Evolutionary conservation across 2,888 invertebrate genomes (phyloP).

Genomic region (Nomada lathburiana): DNA sequence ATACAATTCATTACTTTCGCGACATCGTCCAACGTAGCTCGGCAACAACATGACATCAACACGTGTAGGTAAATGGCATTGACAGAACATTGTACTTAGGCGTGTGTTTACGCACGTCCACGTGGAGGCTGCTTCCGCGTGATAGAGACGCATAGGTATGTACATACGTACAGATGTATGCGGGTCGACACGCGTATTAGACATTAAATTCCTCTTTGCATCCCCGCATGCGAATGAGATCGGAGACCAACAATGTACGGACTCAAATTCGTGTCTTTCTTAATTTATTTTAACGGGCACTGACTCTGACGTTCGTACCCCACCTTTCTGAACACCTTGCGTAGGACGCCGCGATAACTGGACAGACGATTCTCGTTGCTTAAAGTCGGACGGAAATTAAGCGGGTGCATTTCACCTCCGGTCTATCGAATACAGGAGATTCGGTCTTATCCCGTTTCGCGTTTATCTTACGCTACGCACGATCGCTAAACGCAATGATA

Average conservation of each 20-base stretch:
- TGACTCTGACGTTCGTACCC: too few species aligned
- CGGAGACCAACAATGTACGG: too few species aligned
- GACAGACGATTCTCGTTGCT: constrained; percentile 44
- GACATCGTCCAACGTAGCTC: neutral
- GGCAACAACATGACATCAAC: constrained; percentile 24
- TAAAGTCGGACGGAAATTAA: constrained; percentile 61
- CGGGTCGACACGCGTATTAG: constrained; percentile 34
- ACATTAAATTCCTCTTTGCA: neutral
- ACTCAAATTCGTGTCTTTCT: too few species aligned
- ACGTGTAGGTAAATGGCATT: constrained; percentile 30
- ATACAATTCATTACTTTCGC: neutral
- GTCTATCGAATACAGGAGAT: constrained; percentile 28
- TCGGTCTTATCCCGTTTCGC: constrained; percentile 50
- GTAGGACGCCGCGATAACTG: constrained; percentile 33
- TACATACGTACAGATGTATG: constrained; percentile 7
- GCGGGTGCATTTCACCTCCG: constrained; percentile 37
- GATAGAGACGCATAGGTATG: constrained; percentile 9
- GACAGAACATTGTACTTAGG: constrained; percentile 25
- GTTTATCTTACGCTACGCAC: constrained; percentile 31
- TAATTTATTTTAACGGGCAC: too few species aligned
- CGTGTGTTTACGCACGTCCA: constrained; percentile 32
- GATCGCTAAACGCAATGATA: constrained; percentile 36
- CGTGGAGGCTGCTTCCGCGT: constrained; percentile 3
- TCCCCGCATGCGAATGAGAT: too few species aligned
- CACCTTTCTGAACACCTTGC: constrained; percentile 1